These are phyloP conservation scores for Drosophila koepferae DNA, from an alignment of 2,888 invertebrate genomes.

Conservation along the genomic window DNA sequence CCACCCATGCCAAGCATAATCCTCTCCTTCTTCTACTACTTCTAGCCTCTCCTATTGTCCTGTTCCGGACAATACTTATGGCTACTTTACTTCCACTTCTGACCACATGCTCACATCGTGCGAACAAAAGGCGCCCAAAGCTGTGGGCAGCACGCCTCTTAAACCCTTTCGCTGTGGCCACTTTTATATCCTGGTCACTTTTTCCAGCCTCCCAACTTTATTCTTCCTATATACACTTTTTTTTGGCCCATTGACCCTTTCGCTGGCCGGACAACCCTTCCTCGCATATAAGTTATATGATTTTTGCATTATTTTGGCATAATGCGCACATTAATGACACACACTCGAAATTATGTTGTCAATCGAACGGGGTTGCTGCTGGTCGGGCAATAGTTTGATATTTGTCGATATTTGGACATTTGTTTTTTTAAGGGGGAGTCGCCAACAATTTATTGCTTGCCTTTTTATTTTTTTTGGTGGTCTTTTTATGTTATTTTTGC, in stretches of 20 bases:
- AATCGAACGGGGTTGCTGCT: constrained; percentile 59
- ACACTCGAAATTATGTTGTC: constrained; percentile 77
- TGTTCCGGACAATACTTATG: constrained; percentile 36
- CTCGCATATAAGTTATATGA: constrained; percentile 71
- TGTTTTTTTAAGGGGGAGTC: constrained; percentile 33
- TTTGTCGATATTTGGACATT: constrained; percentile 38
- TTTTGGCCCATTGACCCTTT: constrained; percentile 45
- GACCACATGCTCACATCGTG: constrained; percentile 70
- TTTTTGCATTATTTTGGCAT: constrained; percentile 80
- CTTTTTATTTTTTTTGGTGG: constrained; percentile 58
- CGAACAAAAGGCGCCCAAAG: constrained; percentile 58
- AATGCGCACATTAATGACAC: constrained; percentile 79
- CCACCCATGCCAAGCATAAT: background rate
- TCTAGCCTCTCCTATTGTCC: constrained; percentile 24
- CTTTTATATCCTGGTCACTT: constrained; percentile 71
- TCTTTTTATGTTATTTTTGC: constrained; percentile 77
- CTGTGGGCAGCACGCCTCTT: constrained; percentile 58
- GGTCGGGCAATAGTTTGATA: constrained; percentile 14
- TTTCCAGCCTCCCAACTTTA: background rate
- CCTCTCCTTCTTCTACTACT: background rate
- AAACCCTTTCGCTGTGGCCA: constrained; percentile 66
- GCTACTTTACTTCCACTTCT: constrained; percentile 43
- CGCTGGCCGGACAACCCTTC: constrained; percentile 50
- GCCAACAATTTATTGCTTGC: constrained; percentile 67
- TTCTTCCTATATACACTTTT: background rate